Evolutionary conservation across 2,113 vertebrate species (phyloP).

Genomic region (Cnemophilus loriae): DNA sequence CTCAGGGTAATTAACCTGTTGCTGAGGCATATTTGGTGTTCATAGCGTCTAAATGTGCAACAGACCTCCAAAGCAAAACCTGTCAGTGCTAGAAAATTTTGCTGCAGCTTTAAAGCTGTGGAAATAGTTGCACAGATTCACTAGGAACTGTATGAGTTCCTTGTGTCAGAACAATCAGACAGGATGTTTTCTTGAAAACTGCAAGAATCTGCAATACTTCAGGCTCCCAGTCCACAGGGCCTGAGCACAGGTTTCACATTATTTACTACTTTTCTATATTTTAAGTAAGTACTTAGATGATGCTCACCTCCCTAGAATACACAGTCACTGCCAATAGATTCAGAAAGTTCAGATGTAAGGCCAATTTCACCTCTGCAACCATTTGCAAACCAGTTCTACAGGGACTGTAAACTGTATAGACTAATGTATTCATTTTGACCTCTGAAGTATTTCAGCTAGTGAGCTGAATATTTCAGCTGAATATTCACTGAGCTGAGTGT

Average conservation of each 20-base stretch:
- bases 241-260: not conserved
- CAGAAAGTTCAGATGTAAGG: not conserved
- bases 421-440: not conserved
- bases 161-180: not conserved
- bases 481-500: not conserved
- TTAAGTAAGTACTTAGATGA: not conserved
- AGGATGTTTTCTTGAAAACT: not conserved
- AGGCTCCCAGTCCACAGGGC: not conserved
- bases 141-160: not conserved
- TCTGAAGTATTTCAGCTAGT: not conserved
- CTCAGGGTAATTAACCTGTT: conserved; percentile 44
- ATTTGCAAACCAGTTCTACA: not conserved
- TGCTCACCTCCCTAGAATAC: not conserved
- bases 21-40: conserved; percentile 50
- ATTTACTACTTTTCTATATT: not conserved
- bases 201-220: not conserved
- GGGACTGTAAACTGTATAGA: not conserved
- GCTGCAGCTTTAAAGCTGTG: conserved; percentile 22
- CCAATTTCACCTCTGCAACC: not conserved
- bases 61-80: conserved; percentile 37
- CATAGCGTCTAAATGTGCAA: conserved; percentile 39
- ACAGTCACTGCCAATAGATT: not conserved
- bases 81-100: conserved; percentile 42
- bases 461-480: not conserved
- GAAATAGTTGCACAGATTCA: conserved; percentile 27